phyloP scores from a whole-genome alignment of 2,888 invertebrate species.

The Cremastinae sp. region DNA sequence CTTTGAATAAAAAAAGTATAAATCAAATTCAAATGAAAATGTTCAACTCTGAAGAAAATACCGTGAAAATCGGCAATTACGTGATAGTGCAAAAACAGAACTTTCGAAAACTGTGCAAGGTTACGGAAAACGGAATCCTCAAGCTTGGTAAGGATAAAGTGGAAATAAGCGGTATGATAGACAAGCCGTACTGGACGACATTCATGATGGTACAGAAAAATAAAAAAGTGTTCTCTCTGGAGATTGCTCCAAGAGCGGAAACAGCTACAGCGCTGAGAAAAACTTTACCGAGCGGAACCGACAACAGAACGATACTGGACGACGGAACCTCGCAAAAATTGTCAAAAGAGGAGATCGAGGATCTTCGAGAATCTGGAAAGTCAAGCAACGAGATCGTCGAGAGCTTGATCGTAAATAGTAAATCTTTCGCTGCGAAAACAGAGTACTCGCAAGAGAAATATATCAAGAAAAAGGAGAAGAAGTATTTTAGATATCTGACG shows the following conservation, averaged over 20 bases:
- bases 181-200: constrained; percentile 87
- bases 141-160: constrained; percentile 87
- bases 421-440: constrained; percentile 94
- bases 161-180: constrained; percentile 85
- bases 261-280: constrained; percentile 85
- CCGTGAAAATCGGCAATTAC: constrained; percentile 86
- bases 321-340: constrained; percentile 91
- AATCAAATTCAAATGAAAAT: too few species aligned
- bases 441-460: constrained; percentile 97
- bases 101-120: constrained; percentile 89
- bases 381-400: constrained; percentile 92
- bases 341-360: constrained; percentile 90
- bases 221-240: constrained; percentile 66
- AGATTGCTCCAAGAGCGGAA: constrained; percentile 82
- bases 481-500: constrained; percentile 92
- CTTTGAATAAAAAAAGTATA: not conserved
- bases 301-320: constrained; percentile 92
- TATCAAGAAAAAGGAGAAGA: constrained; percentile 95
- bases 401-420: constrained; percentile 93
- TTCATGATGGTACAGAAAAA: constrained; percentile 86
- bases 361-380: constrained; percentile 87
- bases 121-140: constrained; percentile 84
- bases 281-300: constrained; percentile 85
- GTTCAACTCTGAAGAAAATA: constrained; percentile 67
- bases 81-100: constrained; percentile 89